phyloP scores from a whole-genome alignment of 2,888 invertebrate genomes.

The Cephus spinipes region DNA sequence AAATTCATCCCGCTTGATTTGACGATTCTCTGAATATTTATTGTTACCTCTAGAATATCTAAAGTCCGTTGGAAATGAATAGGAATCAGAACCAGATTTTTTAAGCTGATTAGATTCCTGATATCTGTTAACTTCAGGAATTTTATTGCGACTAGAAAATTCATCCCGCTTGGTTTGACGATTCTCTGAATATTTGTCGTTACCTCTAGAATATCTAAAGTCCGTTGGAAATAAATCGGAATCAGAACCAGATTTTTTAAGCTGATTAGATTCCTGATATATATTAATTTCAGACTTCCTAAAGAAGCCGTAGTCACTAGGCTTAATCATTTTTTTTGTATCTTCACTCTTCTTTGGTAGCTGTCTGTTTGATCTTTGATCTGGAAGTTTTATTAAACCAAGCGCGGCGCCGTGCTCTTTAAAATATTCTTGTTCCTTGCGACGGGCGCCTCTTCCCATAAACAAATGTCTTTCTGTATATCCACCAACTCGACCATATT shows the following conservation, averaged over 20 bases:
- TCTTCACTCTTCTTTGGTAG: neutral
- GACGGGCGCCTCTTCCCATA: constrained; percentile 39
- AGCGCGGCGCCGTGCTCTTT: constrained; percentile 16
- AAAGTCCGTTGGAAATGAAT: neutral
- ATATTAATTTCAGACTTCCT: neutral
- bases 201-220: neutral
- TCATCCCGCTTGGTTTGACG: neutral
- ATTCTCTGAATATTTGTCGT: neutral
- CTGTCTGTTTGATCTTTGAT: neutral
- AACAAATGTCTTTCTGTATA: constrained; percentile 32
- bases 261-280: neutral
- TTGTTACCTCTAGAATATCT: neutral
- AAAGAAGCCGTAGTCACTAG: neutral
- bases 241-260: neutral
- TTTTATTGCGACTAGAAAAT: neutral
- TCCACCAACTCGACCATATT: constrained; percentile 35
- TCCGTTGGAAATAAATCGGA: neutral
- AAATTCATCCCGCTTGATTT: neutral
- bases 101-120: neutral
- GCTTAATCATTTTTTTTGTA: neutral
- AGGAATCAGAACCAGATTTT: neutral
- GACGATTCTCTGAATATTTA: neutral
- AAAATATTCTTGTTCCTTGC: constrained; percentile 40
- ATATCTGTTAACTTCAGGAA: neutral
- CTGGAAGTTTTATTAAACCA: neutral